Percentiles rank a stretch among this genome's conserved stretches.
phyloP scores from a whole-genome alignment of 1,140 invertebrate species.

The Xylocopa sonorina region DNA sequence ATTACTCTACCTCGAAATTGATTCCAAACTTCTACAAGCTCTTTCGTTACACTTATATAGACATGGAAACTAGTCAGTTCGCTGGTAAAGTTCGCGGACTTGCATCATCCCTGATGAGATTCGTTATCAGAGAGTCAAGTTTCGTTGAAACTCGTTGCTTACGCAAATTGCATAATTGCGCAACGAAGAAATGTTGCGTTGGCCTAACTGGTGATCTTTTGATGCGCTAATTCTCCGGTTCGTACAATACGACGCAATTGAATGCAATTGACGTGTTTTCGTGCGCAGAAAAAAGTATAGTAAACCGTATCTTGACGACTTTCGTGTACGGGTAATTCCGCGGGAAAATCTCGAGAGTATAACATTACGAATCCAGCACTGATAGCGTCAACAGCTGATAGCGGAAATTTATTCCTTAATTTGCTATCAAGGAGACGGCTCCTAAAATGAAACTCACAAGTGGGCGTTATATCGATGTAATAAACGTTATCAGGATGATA shows the following conservation, averaged over 20 bases:
- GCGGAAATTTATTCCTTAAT: neutral
- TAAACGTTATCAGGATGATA: neutral
- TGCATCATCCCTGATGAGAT: conserved; percentile 14
- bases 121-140: conserved; percentile 9
- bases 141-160: neutral
- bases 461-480: neutral
- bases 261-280: neutral
- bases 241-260: neutral
- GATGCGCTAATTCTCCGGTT: neutral
- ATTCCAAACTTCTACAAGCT: neutral
- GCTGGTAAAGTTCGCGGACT: neutral
- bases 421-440: neutral
- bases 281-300: neutral
- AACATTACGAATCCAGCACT: neutral
- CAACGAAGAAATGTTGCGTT: conserved; percentile 8
- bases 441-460: neutral
- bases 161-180: conserved; percentile 33
- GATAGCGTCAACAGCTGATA: neutral
- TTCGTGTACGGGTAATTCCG: neutral
- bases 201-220: neutral
- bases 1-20: neutral
- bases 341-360: neutral
- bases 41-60: neutral
- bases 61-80: neutral
- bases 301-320: neutral